Conservation (phyloP, 2,797 vertebrate genomes). For the Parotocinclus haroldoi region DNA sequence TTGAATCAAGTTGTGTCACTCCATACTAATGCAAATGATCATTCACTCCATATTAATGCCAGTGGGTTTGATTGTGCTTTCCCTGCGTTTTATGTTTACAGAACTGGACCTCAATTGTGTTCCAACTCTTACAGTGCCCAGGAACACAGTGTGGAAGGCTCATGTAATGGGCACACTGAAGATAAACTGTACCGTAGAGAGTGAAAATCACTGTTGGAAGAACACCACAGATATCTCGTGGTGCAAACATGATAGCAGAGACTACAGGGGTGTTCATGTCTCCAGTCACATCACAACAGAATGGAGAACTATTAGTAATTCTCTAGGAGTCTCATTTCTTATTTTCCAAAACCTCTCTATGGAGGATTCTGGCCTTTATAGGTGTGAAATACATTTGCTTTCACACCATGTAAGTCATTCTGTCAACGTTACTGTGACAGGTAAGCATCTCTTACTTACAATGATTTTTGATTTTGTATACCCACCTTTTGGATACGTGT, state of each 20-base stretch:
- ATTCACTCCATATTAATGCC: too few species aligned
- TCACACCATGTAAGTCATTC: slow-evolving; percentile 5
- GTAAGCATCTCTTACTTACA: slow-evolving; percentile 20
- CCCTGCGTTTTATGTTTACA: neutral
- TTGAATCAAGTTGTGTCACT: too few species aligned
- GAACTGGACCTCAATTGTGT: accelerated
- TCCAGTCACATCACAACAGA: neutral
- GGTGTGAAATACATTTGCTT: slow-evolving; percentile 11
- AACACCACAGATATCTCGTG: neutral
- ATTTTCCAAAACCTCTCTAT: slow-evolving; percentile 23
- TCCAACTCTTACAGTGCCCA: neutral
- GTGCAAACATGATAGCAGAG: slow-evolving; percentile 21
- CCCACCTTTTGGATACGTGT: too few species aligned
- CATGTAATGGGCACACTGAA: neutral
- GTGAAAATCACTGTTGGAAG: neutral
- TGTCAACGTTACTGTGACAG: slow-evolving; percentile 42
- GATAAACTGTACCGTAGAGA: slow-evolving; percentile 24
- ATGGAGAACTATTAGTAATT: neutral
- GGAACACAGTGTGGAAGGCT: slow-evolving; percentile 23
- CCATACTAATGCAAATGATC: too few species aligned
- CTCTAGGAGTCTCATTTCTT: neutral
- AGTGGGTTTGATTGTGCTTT: too few species aligned
- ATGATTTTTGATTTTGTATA: too few species aligned
- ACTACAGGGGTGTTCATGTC: slow-evolving; percentile 2
- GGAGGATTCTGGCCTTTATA: slow-evolving; percentile 44